Evolutionary conservation across 35 echinoderm and acorn worm genomes (phyloP), one percentile per base, ranked within the genome.

Genomic region (Ophiothrix spiculata): DNA sequence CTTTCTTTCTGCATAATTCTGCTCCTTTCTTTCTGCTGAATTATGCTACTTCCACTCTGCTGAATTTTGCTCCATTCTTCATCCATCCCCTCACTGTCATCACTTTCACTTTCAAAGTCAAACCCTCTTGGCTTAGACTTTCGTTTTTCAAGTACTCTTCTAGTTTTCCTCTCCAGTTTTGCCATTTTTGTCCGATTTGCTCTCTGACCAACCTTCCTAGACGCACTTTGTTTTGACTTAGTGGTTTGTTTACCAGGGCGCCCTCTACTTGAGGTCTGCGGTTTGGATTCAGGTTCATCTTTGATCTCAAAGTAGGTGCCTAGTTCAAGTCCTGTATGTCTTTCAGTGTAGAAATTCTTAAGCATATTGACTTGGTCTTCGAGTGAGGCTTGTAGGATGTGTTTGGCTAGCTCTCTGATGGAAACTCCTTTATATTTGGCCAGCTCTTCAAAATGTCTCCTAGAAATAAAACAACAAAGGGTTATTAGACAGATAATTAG

Each of bases 381-480:
- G 12, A 85, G 63, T 33, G 87, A 37, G 17, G 64, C 56, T 33
- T 29, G 32, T 77, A 45, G 34, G 49, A 93, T 86, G 34, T 85
- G 40, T 10, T 56, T 86, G 14, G 87, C 92, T 32, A 93, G 42
- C 29, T 83, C 77, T 56, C 56, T 45, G 3, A 37, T 28, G 6
- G 82, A 90, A 17, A 39, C 17, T 36, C 79, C 80, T 3, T 76
- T 75, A 31, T 39, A 15, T 49, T 75, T 84, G 10, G 87, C 77
- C 87, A 93, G 85, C n/a, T 88, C 86, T 54, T 81, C 34, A 49
- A 89, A 86, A 32, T 93, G 92, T 75, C 69, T 41, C 34, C 92
- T 93, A 83, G 25, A 84, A 77, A 75, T 29, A 79, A 37, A 77
- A 81, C 16, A 81, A 25, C 21, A 41, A 38, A 81, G 17, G 10